Conservation (phyloP, 2,888 invertebrate genomes). For the Lasioglossum villosulum region DNA sequence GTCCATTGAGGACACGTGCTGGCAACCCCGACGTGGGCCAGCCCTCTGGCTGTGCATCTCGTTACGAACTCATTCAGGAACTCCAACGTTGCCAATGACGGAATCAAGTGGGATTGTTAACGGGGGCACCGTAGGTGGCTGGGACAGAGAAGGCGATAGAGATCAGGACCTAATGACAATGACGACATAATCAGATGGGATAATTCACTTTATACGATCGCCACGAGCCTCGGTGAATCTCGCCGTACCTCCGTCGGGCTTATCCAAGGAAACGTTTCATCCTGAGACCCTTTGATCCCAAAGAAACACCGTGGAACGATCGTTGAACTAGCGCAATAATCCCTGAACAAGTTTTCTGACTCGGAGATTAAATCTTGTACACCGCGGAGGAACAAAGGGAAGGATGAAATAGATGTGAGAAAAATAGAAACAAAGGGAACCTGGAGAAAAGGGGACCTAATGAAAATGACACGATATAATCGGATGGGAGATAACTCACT, state of each 20-base stretch:
- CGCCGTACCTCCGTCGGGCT: background rate
- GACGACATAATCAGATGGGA: conserved; percentile 72
- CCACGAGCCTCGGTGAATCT: conserved; percentile 42
- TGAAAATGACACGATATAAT: background rate
- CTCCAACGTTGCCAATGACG: conserved; percentile 77
- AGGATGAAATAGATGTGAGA: background rate
- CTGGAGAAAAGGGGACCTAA: background rate
- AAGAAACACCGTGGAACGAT: background rate
- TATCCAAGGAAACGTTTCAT: background rate
- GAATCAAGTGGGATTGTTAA: conserved; percentile 84
- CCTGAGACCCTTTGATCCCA: conserved; percentile 4
- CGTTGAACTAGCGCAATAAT: background rate
- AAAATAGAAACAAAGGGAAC: background rate
- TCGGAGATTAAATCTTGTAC: background rate
- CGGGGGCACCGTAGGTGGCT: conserved; percentile 73
- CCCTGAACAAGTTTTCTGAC: background rate
- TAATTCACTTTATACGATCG: conserved; percentile 71
- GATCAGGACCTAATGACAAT: conserved; percentile 71
- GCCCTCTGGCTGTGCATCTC: conserved; percentile 83
- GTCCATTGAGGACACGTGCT: conserved; percentile 84
- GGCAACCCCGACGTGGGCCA: conserved; percentile 77
- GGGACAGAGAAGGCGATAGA: conserved; percentile 67
- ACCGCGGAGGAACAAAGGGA: background rate
- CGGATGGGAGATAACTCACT: background rate
- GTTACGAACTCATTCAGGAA: conserved; percentile 84